phyloP scores from a whole-genome alignment of 2,888 invertebrate genomes.

The Heteromurus nitidus region DNA sequence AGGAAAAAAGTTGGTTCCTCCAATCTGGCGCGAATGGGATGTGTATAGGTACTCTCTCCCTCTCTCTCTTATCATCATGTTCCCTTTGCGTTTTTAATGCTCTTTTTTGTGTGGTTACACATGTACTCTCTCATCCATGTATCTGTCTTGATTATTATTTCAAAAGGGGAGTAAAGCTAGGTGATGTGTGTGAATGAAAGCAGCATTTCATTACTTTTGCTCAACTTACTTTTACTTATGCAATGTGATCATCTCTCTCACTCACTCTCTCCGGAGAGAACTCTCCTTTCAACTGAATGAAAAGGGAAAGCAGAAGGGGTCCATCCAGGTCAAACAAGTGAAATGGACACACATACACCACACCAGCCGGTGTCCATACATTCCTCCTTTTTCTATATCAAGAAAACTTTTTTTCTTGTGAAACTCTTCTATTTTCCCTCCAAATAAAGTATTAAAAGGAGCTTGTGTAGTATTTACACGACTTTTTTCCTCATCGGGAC shows the following conservation, averaged over 20 bases:
- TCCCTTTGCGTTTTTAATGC: background rate
- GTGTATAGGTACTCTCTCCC: background rate
- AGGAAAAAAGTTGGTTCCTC: too few relatives aligned
- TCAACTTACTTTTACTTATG: slow-evolving; percentile 32
- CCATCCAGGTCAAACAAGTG: slow-evolving; percentile 39
- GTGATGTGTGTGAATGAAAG: background rate
- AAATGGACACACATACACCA: background rate
- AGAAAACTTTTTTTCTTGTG: slow-evolving; percentile 5
- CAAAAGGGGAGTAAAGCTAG: slow-evolving; percentile 10
- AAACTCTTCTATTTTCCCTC: too few relatives aligned
- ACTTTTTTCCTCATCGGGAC: background rate
- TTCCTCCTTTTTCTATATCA: background rate
- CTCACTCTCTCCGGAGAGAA: background rate
- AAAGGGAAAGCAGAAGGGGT: slow-evolving; percentile 29
- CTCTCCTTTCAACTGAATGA: background rate
- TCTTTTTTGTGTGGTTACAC: slow-evolving; percentile 7
- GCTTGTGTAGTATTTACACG: too few relatives aligned
- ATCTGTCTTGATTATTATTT: slow-evolving; percentile 16
- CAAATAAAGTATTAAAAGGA: too few relatives aligned
- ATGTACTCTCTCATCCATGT: background rate
- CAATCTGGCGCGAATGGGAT: background rate
- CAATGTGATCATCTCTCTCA: slow-evolving; percentile 26
- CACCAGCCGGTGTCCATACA: background rate
- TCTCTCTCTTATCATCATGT: background rate
- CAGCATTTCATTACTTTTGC: slow-evolving; percentile 9